Percentiles rank a stretch among this genome's conserved stretches.
phyloP scores from a whole-genome alignment of 2,797 vertebrate genomes.

The Pseudochaenichthys georgianus region DNA sequence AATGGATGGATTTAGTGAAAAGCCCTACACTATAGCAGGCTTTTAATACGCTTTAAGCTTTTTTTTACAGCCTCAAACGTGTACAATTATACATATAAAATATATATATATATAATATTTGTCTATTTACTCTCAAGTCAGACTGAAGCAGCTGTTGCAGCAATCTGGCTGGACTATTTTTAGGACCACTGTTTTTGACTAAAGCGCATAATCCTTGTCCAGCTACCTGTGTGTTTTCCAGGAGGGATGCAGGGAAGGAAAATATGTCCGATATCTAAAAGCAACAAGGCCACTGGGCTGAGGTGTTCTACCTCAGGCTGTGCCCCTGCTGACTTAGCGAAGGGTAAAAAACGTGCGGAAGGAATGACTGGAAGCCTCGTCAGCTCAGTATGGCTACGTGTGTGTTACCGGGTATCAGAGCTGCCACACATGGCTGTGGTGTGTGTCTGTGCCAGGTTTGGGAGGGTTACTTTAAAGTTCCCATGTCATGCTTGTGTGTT shows the following conservation, averaged over 20 bases:
- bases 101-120: no score
- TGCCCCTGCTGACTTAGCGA: conserved; percentile 66
- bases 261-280: conserved; percentile 69
- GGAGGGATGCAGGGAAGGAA: conserved; percentile 55
- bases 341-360: conserved; percentile 33
- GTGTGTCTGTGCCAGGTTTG: conserved; percentile 1
- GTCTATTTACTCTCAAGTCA: conserved; percentile 49
- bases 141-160: conserved; percentile 50
- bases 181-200: conserved; percentile 62
- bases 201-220: conserved; percentile 46
- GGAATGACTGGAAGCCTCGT: conserved; percentile 51
- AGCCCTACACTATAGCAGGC: conserved; percentile 41
- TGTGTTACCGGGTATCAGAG: conserved; percentile 30
- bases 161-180: conserved; percentile 64
- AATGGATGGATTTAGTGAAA: conserved; percentile 68
- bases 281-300: conserved; percentile 67
- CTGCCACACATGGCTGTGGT: conserved; percentile 42
- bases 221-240: conserved; percentile 74
- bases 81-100: conserved; percentile 51
- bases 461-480: no score
- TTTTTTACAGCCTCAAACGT: conserved; percentile 44
- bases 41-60: conserved; percentile 66
- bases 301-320: conserved; percentile 66
- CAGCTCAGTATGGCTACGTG: conserved; percentile 38
- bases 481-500: no score